phyloP scores from a whole-genome alignment of 2,888 invertebrate species.

The Zelleria hepariella region DNA sequence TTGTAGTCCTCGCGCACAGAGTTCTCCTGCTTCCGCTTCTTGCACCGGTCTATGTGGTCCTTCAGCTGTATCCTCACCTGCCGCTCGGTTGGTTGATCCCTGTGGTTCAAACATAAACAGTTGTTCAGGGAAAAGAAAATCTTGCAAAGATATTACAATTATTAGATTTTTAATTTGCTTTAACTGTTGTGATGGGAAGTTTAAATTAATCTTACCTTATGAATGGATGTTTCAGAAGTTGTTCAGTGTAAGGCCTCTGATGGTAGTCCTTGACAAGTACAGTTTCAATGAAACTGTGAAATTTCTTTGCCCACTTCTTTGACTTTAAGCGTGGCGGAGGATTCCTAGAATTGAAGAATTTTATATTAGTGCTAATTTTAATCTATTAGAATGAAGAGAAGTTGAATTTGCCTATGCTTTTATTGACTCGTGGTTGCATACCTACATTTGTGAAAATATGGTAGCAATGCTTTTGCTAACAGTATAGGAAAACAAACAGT shows the following conservation, averaged over 20 bases:
- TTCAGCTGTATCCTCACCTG: conserved; percentile 98
- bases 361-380: too few relatives aligned
- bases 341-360: conserved; percentile 74
- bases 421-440: too few relatives aligned
- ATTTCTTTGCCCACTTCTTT: conserved; percentile 98
- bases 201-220: conserved; percentile 82
- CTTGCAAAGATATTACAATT: too few relatives aligned
- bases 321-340: conserved; percentile 97
- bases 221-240: conserved; percentile 96
- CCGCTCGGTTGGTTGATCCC: conserved; percentile 98
- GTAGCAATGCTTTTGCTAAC: too few relatives aligned
- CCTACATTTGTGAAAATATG: too few relatives aligned
- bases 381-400: too few relatives aligned
- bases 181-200: too few relatives aligned
- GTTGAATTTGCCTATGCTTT: too few relatives aligned
- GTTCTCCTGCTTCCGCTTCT: conserved; percentile 94
- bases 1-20: conserved; percentile 80
- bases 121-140: too few relatives aligned
- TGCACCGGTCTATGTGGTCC: conserved; percentile 98
- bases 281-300: conserved; percentile 98
- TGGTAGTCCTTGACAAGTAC: conserved; percentile 99
- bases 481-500: too few relatives aligned
- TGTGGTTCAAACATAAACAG: conserved; percentile 23
- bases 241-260: conserved; percentile 98
- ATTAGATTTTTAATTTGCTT: too few relatives aligned